Evolutionary conservation across 2,797 vertebrate genomes (phyloP).

Genomic region (Crocidura indochinensis): DNA sequence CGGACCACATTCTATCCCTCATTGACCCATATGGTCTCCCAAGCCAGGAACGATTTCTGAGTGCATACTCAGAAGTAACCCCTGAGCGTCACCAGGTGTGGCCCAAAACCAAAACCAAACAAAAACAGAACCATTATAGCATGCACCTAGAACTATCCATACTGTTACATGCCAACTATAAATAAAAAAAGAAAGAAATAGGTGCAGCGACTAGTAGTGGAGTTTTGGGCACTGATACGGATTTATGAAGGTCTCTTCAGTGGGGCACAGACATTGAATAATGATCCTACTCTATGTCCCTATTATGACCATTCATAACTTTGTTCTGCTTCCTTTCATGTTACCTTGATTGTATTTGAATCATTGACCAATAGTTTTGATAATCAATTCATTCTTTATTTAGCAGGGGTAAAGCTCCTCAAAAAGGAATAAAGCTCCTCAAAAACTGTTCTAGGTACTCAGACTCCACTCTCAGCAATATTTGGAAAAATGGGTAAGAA

Average conservation of each 20-base stretch:
- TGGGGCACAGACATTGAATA: background rate
- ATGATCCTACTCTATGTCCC: too few species aligned
- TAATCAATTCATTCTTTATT: background rate
- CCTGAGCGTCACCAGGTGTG: too few species aligned
- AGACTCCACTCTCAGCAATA: too few species aligned
- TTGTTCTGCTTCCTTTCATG: background rate
- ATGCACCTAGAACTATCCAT: background rate
- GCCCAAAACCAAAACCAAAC: background rate
- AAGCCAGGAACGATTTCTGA: too few species aligned
- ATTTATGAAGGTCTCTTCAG: background rate
- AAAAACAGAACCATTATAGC: background rate
- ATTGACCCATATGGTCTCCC: too few species aligned
- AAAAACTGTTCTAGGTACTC: too few species aligned
- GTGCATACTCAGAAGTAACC: too few species aligned
- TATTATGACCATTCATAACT: background rate
- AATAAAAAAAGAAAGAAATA: background rate
- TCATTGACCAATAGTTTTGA: conserved; percentile 2
- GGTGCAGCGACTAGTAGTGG: background rate
- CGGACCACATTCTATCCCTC: too few species aligned
- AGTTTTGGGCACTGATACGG: background rate
- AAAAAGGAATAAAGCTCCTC: too few species aligned
- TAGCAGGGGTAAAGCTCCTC: background rate
- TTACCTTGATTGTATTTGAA: background rate
- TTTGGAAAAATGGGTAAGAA: too few species aligned
- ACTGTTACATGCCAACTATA: background rate